Percentiles rank a stretch among this genome's conserved stretches.
phyloP scores from a whole-genome alignment of 2,797 vertebrate genomes.

The Etheostoma nigrum region DNA sequence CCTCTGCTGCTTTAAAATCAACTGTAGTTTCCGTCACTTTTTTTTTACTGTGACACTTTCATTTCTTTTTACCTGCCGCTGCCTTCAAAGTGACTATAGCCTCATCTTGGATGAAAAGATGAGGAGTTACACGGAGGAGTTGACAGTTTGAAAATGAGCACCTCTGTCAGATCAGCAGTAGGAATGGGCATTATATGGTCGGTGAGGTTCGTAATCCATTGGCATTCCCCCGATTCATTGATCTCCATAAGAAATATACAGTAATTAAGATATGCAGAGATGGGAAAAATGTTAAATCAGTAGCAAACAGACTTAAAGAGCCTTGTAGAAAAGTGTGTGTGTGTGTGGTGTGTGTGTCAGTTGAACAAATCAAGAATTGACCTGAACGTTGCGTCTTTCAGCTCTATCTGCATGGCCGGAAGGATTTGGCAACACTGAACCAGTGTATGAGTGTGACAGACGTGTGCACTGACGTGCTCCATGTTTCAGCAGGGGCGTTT shows the following conservation, averaged over 20 bases:
- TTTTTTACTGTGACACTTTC: conserved; percentile 10
- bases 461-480: background rate
- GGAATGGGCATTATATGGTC: conserved; percentile 11
- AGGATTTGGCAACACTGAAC: background rate
- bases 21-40: conserved; percentile 21
- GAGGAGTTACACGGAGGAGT: conserved; percentile 14
- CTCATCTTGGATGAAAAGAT: conserved; percentile 31
- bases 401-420: background rate
- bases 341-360: background rate
- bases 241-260: conserved; percentile 30
- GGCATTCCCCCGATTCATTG: conserved; percentile 38
- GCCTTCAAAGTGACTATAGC: conserved; percentile 31
- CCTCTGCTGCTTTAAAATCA: conserved; percentile 44
- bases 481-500: background rate
- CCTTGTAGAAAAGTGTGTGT: background rate
- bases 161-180: conserved; percentile 15
- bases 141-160: conserved; percentile 28
- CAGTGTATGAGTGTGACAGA: background rate
- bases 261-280: conserved; percentile 38
- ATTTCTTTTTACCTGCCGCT: conserved; percentile 40
- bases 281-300: conserved; percentile 31
- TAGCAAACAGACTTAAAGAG: background rate
- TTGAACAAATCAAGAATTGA: background rate
- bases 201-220: conserved; percentile 30
- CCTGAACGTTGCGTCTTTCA: background rate